Evolutionary conservation across 2,888 invertebrate species (phyloP).

Genomic region (Eurois occulta): DNA sequence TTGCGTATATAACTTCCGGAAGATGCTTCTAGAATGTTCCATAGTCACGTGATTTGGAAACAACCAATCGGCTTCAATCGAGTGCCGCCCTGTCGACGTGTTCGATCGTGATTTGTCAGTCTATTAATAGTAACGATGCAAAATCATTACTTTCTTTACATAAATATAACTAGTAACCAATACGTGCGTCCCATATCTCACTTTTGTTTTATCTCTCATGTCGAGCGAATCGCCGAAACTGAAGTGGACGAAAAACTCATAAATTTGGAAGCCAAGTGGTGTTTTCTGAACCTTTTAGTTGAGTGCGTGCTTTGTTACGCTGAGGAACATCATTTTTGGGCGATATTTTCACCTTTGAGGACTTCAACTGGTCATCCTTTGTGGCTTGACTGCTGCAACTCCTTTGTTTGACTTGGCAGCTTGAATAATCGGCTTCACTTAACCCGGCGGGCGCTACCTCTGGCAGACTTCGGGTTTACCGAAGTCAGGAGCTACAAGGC

Average conservation of each 20-base stretch:
- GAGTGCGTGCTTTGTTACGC: not conserved
- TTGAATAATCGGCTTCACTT: not conserved
- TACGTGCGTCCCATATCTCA: not conserved
- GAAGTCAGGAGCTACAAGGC: not conserved
- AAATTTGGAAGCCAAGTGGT: not conserved
- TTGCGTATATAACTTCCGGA: not conserved
- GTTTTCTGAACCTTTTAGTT: not conserved
- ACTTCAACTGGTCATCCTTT: not conserved
- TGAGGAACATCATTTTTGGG: not conserved
- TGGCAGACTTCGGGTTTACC: not conserved
- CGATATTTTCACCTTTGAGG: not conserved
- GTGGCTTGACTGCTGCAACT: slow-evolving; percentile 7
- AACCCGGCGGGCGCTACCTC: not conserved
- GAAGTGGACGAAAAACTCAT: not conserved
- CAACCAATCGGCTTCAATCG: not conserved
- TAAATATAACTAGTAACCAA: slow-evolving; percentile 2
- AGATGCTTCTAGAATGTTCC: slow-evolving; percentile 1
- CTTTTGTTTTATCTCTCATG: too few relatives aligned
- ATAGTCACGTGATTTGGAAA: not conserved
- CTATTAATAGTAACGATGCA: not conserved
- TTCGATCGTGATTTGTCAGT: slow-evolving; percentile 17
- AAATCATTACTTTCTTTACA: slow-evolving; percentile 33
- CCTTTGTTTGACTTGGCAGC: not conserved
- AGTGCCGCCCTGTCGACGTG: not conserved
- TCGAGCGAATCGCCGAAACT: not conserved